These are phyloP conservation scores for Eilema depressum DNA, from an alignment of 2,888 invertebrate species.

Conservation along the genomic window DNA sequence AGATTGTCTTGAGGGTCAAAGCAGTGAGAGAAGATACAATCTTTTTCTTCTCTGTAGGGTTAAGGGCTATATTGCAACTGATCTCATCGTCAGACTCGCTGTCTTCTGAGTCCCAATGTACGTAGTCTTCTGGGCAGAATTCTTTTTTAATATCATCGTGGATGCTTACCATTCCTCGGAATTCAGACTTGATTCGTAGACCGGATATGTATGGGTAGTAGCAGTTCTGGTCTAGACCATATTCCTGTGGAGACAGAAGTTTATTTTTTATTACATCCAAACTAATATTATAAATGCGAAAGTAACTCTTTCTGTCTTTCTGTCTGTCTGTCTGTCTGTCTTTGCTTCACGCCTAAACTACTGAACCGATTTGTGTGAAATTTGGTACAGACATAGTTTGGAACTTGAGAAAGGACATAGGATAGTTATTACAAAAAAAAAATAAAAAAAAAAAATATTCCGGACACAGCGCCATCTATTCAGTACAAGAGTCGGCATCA, in stretches of 20 bases:
- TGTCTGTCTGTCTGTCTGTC: too few species aligned
- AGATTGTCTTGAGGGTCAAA: conserved; percentile 68
- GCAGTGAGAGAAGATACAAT: conserved; percentile 58
- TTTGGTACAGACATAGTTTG: too few species aligned
- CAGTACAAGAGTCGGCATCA: too few species aligned
- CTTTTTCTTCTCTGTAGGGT: conserved; percentile 19
- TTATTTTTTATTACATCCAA: too few species aligned
- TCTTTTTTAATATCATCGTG: conserved; percentile 58
- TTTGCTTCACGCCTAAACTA: too few species aligned
- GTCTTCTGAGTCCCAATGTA: conserved; percentile 71
- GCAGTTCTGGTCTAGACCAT: conserved; percentile 64
- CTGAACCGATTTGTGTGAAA: too few species aligned
- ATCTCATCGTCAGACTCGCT: conserved; percentile 30
- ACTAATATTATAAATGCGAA: too few species aligned
- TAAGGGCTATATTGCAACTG: conserved; percentile 6
- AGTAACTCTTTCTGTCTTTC: too few species aligned
- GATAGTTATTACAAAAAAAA: too few species aligned
- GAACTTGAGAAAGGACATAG: too few species aligned
- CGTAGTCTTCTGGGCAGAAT: conserved; percentile 54
- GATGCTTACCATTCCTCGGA: conserved; percentile 67
- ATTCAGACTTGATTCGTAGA: conserved; percentile 57
- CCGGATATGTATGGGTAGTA: conserved; percentile 67
- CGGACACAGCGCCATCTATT: too few species aligned
- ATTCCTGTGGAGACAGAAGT: conserved; percentile 61
- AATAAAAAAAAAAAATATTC: too few species aligned